Conservation (phyloP, 2,888 invertebrate species). For the Eilema griseolum region DNA sequence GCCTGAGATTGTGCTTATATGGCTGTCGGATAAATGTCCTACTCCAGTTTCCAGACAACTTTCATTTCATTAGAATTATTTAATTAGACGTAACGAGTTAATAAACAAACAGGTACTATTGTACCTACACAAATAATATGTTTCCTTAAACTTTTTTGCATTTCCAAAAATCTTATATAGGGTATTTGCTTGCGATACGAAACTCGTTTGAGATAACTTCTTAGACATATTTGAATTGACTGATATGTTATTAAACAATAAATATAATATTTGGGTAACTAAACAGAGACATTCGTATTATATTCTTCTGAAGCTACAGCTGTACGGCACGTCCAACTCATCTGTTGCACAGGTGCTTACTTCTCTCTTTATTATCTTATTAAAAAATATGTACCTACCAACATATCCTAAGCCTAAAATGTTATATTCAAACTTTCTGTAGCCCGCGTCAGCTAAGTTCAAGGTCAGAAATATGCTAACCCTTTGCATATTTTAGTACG, state of each 20-base stretch:
- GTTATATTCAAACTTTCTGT: neutral
- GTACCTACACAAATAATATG: no score
- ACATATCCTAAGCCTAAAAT: neutral
- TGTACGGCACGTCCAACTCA: neutral
- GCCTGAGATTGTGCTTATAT: neutral
- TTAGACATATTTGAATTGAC: neutral
- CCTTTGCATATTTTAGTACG: slow-evolving; percentile 35
- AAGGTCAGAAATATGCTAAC: slow-evolving; percentile 19
- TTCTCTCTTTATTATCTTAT: neutral
- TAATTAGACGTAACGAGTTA: neutral
- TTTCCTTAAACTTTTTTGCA: no score
- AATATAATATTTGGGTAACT: neutral
- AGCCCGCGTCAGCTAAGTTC: neutral
- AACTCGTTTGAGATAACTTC: no score
- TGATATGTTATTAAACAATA: neutral
- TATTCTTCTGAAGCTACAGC: no score
- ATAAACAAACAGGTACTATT: no score
- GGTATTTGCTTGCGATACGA: no score
- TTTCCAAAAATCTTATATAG: no score
- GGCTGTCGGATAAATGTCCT: neutral
- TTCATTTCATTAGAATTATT: neutral
- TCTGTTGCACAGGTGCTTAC: neutral
- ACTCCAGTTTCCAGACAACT: neutral
- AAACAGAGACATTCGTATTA: no score
- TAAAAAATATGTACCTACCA: neutral